phyloP scores from a whole-genome alignment of 2,113 vertebrate genomes.

The Scalopus aquaticus region DNA sequence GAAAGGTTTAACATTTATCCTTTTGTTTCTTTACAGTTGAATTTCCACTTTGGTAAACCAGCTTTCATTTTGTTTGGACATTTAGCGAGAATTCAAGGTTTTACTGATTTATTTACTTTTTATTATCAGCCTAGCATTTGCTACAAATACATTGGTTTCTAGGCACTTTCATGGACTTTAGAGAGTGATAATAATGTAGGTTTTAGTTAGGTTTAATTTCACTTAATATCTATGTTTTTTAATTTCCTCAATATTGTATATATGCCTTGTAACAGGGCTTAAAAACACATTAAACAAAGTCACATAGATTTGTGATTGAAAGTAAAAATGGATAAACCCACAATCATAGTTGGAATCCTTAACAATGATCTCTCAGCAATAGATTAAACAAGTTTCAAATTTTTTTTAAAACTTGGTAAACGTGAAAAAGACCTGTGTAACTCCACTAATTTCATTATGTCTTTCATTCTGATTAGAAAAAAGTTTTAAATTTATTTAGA shows the following conservation, averaged over 20 bases:
- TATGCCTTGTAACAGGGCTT: not conserved
- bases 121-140: not conserved
- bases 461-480: not conserved
- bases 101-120: not conserved
- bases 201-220: constrained; percentile 24
- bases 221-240: not conserved
- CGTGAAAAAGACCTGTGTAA: not conserved
- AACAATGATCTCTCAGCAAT: not conserved
- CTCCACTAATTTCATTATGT: not conserved
- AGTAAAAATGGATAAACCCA: not conserved
- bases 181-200: not conserved
- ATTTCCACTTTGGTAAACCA: not conserved
- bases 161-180: not conserved
- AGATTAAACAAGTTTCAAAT: not conserved
- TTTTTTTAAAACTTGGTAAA: not conserved
- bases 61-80: not conserved
- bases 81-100: not conserved
- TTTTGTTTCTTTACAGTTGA: not conserved
- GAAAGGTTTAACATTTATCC: not conserved
- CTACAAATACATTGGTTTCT: not conserved
- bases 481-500: not conserved
- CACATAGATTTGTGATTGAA: not conserved
- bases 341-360: not conserved
- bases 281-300: not conserved
- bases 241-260: not conserved